Conservation (phyloP, 2,113 vertebrate genomes). For the Passerina amoena region DNA sequence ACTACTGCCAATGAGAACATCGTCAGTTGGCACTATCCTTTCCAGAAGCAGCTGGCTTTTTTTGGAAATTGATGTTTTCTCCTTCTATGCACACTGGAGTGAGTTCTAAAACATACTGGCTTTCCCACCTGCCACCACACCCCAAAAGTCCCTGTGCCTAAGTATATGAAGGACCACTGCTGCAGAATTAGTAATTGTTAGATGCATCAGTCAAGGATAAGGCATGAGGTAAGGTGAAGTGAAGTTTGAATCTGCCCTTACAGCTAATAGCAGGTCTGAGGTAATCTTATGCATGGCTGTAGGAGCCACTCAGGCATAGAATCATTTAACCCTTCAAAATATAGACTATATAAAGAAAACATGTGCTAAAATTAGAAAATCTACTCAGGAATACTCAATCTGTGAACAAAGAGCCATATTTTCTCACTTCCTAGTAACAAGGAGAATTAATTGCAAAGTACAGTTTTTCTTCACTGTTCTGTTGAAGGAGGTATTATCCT, state of each 20-base stretch:
- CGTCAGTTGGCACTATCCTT: background rate
- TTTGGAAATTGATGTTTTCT: background rate
- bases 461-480: background rate
- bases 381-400: background rate
- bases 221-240: background rate
- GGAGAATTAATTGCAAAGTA: background rate
- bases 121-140: background rate
- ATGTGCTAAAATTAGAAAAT: background rate
- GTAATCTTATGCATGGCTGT: background rate
- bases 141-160: background rate
- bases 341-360: accelerated
- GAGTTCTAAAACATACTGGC: background rate
- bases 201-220: background rate
- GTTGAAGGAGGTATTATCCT: background rate
- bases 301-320: background rate
- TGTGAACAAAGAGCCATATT: background rate
- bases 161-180: background rate
- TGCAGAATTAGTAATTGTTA: background rate
- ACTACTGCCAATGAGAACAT: background rate
- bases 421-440: background rate
- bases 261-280: background rate
- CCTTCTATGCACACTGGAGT: background rate
- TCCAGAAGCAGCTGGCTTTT: background rate
- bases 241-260: background rate
- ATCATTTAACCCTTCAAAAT: background rate